These are phyloP conservation scores for Epizoanthus stellaris DNA, from an alignment of 92 coral and sea anemone species.

Conservation along the genomic window DNA sequence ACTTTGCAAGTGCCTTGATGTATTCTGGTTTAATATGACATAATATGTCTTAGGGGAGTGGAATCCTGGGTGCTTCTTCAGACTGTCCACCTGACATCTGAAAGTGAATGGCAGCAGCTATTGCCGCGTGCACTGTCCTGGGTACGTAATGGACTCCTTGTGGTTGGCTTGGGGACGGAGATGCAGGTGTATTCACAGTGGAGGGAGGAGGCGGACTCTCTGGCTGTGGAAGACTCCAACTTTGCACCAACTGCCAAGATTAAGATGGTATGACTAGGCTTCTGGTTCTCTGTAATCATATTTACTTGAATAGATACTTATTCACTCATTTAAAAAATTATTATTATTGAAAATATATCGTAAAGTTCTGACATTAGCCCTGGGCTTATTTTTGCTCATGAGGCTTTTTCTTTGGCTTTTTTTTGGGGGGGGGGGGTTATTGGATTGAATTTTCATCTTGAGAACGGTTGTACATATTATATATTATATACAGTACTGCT, in stretches of 20 bases:
- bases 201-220: constrained; percentile 77
- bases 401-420: too few relatives aligned
- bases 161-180: constrained; percentile 96
- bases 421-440: too few relatives aligned
- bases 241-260: constrained; percentile 84
- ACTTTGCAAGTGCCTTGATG: too few relatives aligned
- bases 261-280: constrained; percentile 52
- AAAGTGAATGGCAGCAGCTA: constrained; percentile 92
- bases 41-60: constrained; percentile 28
- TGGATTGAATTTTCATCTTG: too few relatives aligned
- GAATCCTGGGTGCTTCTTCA: constrained; percentile 89
- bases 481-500: too few relatives aligned
- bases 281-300: not conserved
- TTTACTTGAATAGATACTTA: not conserved
- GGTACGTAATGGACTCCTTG: constrained; percentile 93
- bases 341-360: too few relatives aligned
- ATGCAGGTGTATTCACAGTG: constrained; percentile 99
- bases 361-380: too few relatives aligned
- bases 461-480: too few relatives aligned
- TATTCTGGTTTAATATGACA: too few relatives aligned
- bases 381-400: too few relatives aligned
- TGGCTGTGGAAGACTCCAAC: constrained; percentile 72
- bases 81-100: constrained; percentile 84
- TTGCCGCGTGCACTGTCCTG: constrained; percentile 88
- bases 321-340: too few relatives aligned